Percentiles rank a stretch among this genome's conserved stretches.
Evolutionary conservation across 2,113 vertebrate genomes (phyloP).

Genomic region (Sorex araneus): DNA sequence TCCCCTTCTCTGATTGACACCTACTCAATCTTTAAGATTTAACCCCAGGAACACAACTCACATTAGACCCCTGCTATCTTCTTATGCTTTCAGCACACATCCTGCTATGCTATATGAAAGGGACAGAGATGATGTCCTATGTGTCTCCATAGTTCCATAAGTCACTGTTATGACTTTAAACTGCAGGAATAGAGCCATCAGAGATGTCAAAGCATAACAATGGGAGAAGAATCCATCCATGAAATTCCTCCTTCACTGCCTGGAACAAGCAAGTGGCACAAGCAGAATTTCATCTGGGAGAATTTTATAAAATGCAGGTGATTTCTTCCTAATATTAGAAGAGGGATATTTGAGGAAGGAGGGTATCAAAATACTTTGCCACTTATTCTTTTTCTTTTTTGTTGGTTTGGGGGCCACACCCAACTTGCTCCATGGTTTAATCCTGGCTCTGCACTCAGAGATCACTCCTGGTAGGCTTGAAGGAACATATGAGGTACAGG

Average conservation of each 20-base stretch:
- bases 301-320: background rate
- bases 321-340: conserved; percentile 2
- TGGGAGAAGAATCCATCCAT: background rate
- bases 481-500: too few relatives aligned
- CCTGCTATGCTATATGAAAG: too few relatives aligned
- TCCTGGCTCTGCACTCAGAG: too few relatives aligned
- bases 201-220: background rate
- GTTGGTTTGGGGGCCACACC: too few relatives aligned
- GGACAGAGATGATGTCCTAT: background rate
- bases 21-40: background rate
- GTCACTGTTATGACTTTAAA: background rate
- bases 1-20: background rate
- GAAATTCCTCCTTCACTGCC: background rate
- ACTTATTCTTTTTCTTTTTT: too few relatives aligned
- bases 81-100: background rate
- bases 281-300: background rate
- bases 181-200: background rate
- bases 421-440: too few relatives aligned
- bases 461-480: too few relatives aligned
- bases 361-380: too few relatives aligned
- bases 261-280: background rate
- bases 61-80: too few relatives aligned
- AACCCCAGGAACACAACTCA: background rate
- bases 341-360: background rate
- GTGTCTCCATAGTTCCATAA: background rate